These are phyloP conservation scores for Chironomus tepperi DNA, from an alignment of 1,140 invertebrate genomes.

Conservation along the genomic window DNA sequence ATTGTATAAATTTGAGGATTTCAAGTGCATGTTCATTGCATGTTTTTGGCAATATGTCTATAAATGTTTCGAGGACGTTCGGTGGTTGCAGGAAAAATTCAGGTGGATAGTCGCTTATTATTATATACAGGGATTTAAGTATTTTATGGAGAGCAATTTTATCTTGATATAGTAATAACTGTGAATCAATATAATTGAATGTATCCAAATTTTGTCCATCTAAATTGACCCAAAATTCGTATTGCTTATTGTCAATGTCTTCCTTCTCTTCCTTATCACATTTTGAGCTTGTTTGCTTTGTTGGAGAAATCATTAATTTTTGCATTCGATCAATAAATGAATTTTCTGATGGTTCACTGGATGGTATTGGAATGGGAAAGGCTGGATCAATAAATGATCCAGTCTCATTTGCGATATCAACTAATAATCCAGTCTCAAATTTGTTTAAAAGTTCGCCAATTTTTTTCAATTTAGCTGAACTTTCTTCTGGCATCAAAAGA, in stretches of 20 bases:
- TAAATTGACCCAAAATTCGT: background rate
- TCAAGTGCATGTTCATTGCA: background rate
- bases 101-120: background rate
- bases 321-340: background rate
- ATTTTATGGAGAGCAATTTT: background rate
- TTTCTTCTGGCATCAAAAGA: background rate
- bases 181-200: background rate
- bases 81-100: background rate
- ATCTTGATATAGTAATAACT: background rate
- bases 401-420: background rate
- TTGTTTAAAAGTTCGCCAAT: background rate
- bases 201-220: background rate
- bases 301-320: background rate
- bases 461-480: background rate
- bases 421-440: background rate
- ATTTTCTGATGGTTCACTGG: background rate
- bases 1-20: background rate
- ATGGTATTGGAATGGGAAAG: background rate
- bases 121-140: background rate
- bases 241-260: background rate
- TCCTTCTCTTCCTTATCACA: background rate
- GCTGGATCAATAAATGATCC: background rate
- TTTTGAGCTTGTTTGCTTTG: background rate
- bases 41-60: background rate
- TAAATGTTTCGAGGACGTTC: background rate